Base-by-base conservation (phyloP, 2,888 invertebrate species). In the Eumerus sabulonum region DNA sequence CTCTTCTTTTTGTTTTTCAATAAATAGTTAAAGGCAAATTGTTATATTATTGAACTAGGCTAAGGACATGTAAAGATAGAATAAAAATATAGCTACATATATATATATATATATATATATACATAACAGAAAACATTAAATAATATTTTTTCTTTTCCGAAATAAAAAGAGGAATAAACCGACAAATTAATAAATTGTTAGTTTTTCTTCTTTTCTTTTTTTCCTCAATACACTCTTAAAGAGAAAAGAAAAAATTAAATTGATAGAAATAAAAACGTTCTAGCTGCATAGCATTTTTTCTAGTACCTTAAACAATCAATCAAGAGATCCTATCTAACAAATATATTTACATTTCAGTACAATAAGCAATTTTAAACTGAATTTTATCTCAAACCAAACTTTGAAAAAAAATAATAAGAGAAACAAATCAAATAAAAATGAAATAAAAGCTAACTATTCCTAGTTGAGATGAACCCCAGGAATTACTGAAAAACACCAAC, bases 251-350 rank as follows among this genome's bases (percentile, higher is more conserved):
- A 44, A 35, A 62, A 40, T 57, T 27, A 27, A 27, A 27, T 27
- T 27, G 2, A 27, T 4, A 47, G 66, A 18, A 73, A 72, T 12
- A 48, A n/a, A 68, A 47, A 51, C 63, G 50, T 54, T 79, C 38
- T 73, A 79, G 68, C 67, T 77, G 73, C 73, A 73, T 77, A 63
- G 74, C 27, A 74, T 63, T 70, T 74, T 76, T 74, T 79, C 68
- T 79, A 74, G 79, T 79, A 79, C 73, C 79, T 74, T 79, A 73
- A 74, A 79, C 74, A 73, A 74, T 79, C 79, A 79, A 79, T 68
- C 74, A 51, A 79, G 68, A 79, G 70, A 79, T 74, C 79, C 79
- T 79, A 73, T 64, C 62, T 74, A 51, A 70, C 13, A 73, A 68
- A 54, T 48, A 60, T 67, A 73, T 63, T 77, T 73, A 63, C 42